Evolutionary conservation across 2,888 invertebrate genomes (phyloP).

Genomic region (Coleophora flavipennella): DNA sequence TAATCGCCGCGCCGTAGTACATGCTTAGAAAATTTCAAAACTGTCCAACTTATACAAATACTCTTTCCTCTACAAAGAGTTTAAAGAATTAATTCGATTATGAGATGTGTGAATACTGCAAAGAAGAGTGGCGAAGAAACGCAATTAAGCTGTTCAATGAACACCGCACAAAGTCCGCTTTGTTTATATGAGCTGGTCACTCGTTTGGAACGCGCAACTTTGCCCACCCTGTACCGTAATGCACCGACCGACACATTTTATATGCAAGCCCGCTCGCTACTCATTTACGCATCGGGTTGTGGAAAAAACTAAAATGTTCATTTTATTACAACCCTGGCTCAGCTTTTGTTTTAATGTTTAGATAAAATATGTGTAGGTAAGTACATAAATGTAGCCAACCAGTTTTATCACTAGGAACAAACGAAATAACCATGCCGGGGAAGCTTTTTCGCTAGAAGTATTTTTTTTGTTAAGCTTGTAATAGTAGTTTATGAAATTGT

Average conservation of each 20-base stretch:
- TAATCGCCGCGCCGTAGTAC: too few species aligned
- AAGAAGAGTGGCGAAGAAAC: constrained; percentile 48
- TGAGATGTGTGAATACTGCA: constrained; percentile 41
- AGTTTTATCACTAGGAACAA: too few species aligned
- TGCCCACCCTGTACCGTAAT: constrained; percentile 14
- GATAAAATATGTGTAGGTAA: too few species aligned
- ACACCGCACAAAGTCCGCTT: constrained; percentile 48
- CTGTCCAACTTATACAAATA: not conserved
- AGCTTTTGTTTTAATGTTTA: too few species aligned
- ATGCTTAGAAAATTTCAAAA: too few species aligned
- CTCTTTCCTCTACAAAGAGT: constrained; percentile 16
- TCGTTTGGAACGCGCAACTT: constrained; percentile 33
- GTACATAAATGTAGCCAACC: too few species aligned
- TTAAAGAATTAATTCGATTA: constrained; percentile 41
- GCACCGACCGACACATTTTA: constrained; percentile 8
- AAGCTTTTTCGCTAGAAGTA: too few species aligned
- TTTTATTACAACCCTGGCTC: too few species aligned
- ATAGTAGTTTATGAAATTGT: too few species aligned
- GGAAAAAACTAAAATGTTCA: constrained; percentile 4
- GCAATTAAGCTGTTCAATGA: constrained; percentile 65
- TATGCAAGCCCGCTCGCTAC: not conserved
- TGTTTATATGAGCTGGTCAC: constrained; percentile 46
- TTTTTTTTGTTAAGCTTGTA: too few species aligned
- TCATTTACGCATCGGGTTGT: constrained; percentile 8
- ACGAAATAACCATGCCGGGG: too few species aligned